Percentiles rank a stretch among this genome's conserved stretches.
phyloP scores from a whole-genome alignment of 2,888 invertebrate genomes.

The Leptopilina drosophilae region DNA sequence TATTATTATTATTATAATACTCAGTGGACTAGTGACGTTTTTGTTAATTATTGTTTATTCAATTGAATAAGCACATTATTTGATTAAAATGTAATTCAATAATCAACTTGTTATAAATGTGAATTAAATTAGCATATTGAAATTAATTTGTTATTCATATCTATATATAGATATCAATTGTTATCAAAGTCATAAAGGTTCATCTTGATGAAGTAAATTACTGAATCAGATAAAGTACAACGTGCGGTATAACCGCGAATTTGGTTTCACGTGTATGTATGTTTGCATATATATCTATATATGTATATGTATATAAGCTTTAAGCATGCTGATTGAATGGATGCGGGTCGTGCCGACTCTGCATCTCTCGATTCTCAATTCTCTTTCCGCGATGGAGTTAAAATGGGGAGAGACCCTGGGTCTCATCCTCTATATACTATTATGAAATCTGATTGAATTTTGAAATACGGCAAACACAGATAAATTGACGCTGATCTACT shows the following conservation, averaged over 20 bases:
- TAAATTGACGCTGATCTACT: constrained; percentile 42
- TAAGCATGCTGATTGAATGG: constrained; percentile 66
- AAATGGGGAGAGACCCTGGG: constrained; percentile 16
- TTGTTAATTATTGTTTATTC: not conserved
- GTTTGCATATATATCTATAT: constrained; percentile 22
- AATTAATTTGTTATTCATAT: constrained; percentile 15
- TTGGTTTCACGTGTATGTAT: constrained; percentile 51
- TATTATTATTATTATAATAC: not conserved
- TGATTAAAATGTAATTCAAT: not conserved
- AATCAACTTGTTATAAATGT: constrained; percentile 1
- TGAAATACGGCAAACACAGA: constrained; percentile 51
- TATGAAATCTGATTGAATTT: constrained; percentile 55
- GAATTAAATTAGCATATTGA: constrained; percentile 30
- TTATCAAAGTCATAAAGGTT: constrained; percentile 37
- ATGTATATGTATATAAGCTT: constrained; percentile 50
- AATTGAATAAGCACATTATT: not conserved
- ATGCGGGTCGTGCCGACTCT: constrained; percentile 68
- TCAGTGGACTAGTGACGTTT: not conserved
- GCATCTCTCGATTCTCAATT: constrained; percentile 56
- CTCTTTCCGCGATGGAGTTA: constrained; percentile 36
- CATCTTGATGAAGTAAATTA: constrained; percentile 44
- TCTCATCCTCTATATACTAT: constrained; percentile 27
- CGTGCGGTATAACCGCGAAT: constrained; percentile 56
- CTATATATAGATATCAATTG: constrained; percentile 16
- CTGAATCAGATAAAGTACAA: constrained; percentile 49